Conservation (phyloP, 1,140 invertebrate genomes). For the Caligus rogercresseyi region DNA sequence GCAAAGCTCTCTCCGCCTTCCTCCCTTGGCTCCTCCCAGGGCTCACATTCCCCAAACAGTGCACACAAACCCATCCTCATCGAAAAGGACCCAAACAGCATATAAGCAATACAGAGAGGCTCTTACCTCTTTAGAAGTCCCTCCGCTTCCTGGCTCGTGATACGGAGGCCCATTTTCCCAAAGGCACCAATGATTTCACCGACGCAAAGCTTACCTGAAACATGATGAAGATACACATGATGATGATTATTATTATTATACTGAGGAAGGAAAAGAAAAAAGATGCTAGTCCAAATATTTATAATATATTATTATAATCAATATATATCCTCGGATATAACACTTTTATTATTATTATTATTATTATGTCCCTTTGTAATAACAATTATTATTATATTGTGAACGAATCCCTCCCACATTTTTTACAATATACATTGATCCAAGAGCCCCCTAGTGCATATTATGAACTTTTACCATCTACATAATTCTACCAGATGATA, state of each 20-base stretch:
- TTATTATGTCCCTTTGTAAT: too few relatives aligned
- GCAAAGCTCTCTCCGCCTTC: neutral
- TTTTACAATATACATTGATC: too few relatives aligned
- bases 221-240: neutral
- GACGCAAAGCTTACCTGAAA: conserved; percentile 5
- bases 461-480: too few relatives aligned
- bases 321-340: too few relatives aligned
- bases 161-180: conserved; percentile 8
- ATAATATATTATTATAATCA: too few relatives aligned
- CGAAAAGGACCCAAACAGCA: neutral
- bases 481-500: too few relatives aligned
- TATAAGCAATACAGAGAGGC: neutral
- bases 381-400: too few relatives aligned
- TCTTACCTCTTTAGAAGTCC: conserved; percentile 2
- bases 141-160: conserved; percentile 4
- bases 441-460: too few relatives aligned
- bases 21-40: neutral
- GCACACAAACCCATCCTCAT: neutral
- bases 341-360: too few relatives aligned
- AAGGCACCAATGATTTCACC: conserved; percentile 7
- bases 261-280: neutral
- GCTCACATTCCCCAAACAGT: neutral
- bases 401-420: too few relatives aligned
- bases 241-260: too few relatives aligned
- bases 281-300: neutral